Base-by-base conservation (phyloP, 2,797 vertebrate genomes). In the Furcifer pardalis region DNA sequence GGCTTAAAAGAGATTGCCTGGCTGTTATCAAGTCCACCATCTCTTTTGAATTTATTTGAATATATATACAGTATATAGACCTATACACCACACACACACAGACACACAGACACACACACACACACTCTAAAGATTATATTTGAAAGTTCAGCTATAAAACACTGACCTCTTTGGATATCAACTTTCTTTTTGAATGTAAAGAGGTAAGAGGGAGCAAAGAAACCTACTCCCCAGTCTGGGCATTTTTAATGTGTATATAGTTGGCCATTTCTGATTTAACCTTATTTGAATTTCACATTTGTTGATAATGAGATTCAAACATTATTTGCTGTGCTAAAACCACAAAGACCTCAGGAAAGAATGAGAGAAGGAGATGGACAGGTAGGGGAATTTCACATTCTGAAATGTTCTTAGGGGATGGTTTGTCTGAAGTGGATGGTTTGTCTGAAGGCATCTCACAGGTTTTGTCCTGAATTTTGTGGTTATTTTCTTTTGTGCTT, bases 181-280 rank as follows among this genome's bases (percentile, higher is more conserved):
- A 62, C 79, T 75, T 85, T 87, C 87, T 82, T 86, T 92, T 91
- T 89, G 81, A 83, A 89, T 81, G 69, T 91, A 89, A 90, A 83
- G 77, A 77, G 80, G n/a, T 69, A n/a, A 81, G 62, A n/a, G 19
- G 35, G 35, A 21, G 49, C n/a, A 40, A 19, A 72, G 87, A 69
- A 88, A 85, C 85, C 25, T 13, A 79, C n/a, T 56, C 83, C 66
- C 72, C 32, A 60, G n/a, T 84, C 83, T 88, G 56, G 40, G 79
- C 69, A 89, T 86, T 88, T 93, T 84, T 91, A 92, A 88, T 93
- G 92, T 90, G 91, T 94, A 94, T 94, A 94, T 82, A 87, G 85
- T 40, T 0, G 1, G 65, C 84, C 92, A 93, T 92, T 84, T 49
- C 59, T 79, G 60, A 52, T 82, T 84, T 40, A 73, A 84, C 78